Evolutionary conservation across 1,140 invertebrate species (phyloP), one percentile per base, ranked within the genome.

Genomic region (Drosophila trapezifrons): DNA sequence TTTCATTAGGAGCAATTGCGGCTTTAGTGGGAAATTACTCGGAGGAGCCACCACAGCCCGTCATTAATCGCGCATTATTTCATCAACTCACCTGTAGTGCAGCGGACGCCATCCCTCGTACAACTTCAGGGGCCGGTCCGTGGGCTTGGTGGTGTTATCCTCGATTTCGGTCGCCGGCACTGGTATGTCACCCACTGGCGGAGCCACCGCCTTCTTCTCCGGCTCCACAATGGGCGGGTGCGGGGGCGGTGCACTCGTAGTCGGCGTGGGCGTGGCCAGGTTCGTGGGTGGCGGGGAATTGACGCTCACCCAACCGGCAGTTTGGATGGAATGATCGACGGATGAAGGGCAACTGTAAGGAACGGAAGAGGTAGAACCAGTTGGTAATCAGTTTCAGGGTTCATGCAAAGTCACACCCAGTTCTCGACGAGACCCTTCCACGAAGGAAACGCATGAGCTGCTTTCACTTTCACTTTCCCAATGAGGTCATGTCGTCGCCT

Each of bases 61-160:
- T n/a, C 10, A n/a, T 18, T 51, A 51, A 32, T 51, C 2, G 51
- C 51, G n/a, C 51, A 54, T 22, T 37, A 10, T 54, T 54, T 3
- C 35, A 54, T 42, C 6, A 40, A 77, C 90, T 86, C 69, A 92
- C 91, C 69, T 90, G 57, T 92, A 92, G 43, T 91, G 87, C 2
- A 70, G 20, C 46, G 91, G 91, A 9, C 72, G 83, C 91, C 91
- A 92, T 49, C 91, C 91, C 12, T 92, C 91, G 40, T 81, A 79
- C 0, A 92, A 67, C 32, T 90, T 73, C 12, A 92, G 58, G 12
- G 72, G 64, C 3, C 81, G 84, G 45, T 90, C 90, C 12, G 43
- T 63, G 22, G 76, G 47, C 63, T 64, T 75, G 20, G 54, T 62
- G 27, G 46, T 76, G 51, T 55, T 76, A 7, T 86, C 62, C 45